Conservation (phyloP, 2,888 invertebrate genomes). For the Cenopis cana region DNA sequence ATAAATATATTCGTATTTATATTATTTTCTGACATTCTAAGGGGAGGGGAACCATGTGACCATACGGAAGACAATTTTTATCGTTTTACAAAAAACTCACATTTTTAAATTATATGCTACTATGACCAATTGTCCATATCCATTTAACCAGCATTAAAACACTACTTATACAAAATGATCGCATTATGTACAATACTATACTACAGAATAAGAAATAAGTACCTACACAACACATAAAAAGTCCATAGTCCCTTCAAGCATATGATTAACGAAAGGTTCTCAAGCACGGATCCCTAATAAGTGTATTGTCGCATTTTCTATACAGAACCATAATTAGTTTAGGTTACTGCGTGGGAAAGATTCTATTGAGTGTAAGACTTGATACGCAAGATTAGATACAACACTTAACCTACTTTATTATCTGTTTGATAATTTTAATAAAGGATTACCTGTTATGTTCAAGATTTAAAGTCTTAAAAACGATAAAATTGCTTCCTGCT, state of each 20-base stretch:
- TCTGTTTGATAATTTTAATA: conserved; percentile 14
- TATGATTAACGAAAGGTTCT: neutral
- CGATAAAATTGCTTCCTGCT: conserved; percentile 10
- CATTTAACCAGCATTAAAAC: no score
- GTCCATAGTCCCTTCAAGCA: neutral
- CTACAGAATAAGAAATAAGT: no score
- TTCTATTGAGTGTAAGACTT: conserved; percentile 14
- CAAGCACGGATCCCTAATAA: conserved; percentile 6
- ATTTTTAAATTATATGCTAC: no score
- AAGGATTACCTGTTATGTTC: conserved; percentile 25
- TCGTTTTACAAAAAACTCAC: no score
- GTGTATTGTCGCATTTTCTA: conserved; percentile 25
- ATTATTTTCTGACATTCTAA: no score
- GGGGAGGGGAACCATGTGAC: no score
- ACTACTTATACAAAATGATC: no score
- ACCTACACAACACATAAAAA: no score
- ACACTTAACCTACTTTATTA: conserved; percentile 39
- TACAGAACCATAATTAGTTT: conserved; percentile 26
- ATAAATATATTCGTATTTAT: no score
- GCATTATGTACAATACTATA: no score
- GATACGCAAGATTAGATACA: conserved; percentile 30
- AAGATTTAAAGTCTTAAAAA: neutral
- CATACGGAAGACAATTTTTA: no score
- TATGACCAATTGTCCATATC: no score
- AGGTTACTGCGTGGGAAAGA: conserved; percentile 34